These are phyloP conservation scores for Chiloscyllium punctatum DNA, from an alignment of 2,797 vertebrate genomes.

Conservation along the genomic window DNA sequence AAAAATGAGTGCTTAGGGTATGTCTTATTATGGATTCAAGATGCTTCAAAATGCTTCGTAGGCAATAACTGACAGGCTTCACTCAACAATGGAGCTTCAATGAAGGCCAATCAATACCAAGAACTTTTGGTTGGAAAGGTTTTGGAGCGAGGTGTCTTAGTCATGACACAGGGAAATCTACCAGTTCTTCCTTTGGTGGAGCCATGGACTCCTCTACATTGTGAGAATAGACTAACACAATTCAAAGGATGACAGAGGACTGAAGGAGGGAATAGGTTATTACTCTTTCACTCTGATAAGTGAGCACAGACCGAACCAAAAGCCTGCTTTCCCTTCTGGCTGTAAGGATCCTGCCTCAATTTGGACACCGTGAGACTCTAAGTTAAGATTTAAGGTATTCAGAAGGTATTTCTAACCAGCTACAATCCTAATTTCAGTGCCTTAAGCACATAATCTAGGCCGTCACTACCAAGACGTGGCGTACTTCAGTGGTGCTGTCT, in stretches of 20 bases:
- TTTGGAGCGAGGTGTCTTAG: neutral
- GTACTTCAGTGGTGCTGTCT: neutral
- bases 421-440: neutral
- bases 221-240: neutral
- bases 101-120: neutral
- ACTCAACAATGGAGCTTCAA: neutral
- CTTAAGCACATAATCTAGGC: neutral
- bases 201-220: neutral
- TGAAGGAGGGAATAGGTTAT: neutral
- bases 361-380: neutral
- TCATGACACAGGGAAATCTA: neutral
- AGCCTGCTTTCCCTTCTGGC: neutral
- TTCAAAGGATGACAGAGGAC: neutral
- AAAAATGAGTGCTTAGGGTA: neutral
- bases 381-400: neutral
- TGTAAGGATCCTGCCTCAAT: neutral
- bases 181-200: neutral
- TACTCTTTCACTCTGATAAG: neutral
- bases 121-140: neutral
- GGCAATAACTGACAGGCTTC: neutral
- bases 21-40: neutral
- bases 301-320: neutral
- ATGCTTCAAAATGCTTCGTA: neutral
- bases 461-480: neutral
- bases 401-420: neutral